Base-by-base conservation (phyloP, 2,888 invertebrate species). In the Sepiola atlantica region DNA sequence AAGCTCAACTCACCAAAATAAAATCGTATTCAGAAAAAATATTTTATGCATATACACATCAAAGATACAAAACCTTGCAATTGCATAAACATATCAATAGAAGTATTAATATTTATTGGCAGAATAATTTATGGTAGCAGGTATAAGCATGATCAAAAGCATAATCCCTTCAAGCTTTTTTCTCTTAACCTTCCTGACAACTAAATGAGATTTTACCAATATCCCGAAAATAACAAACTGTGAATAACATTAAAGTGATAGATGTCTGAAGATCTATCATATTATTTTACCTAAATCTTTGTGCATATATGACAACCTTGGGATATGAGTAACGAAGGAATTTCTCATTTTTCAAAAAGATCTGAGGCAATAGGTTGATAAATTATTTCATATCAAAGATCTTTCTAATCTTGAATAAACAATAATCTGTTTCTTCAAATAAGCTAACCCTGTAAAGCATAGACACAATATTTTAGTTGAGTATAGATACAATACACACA, bases 161-260 rank as follows among this genome's bases (percentile, higher is more conserved):
- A 77, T 77, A n/a, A 77, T 77, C 77, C n/a, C 77, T 77, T 45
- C 61, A 14, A 77, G n/a, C 14, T 32, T n/a, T 77, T 77, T 77
- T 77, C 77, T 77, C 77, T 77, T n/a, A 77, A n/a, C n/a, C 77
- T 77, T 77, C 77, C n/a, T 32, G n/a, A n/a, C 77, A 77, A 77
- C 77, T n/a, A 77, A 77, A 77, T 77, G 77, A 77, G n/a, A 77
- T 77, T 77, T 77, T 32, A 77, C 77, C 61, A 77, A 77, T 32
- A 77, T 16, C 77, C 77, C 32, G n/a, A 77, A 32, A 77, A 77
- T 77, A 77, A 77, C 77, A n/a, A 77, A n/a, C n/a, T 77, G 14
- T 32, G n/a, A 77, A n/a, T 14, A n/a, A n/a, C 77, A 77, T 77
- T 77, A 77, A n/a, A 77, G 28, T 77, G 77, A 77, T n/a, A 28